Evolutionary conservation across 1,140 invertebrate genomes (phyloP), one percentile per base, ranked within the genome.

Genomic region (Metopolophium dirhodum): DNA sequence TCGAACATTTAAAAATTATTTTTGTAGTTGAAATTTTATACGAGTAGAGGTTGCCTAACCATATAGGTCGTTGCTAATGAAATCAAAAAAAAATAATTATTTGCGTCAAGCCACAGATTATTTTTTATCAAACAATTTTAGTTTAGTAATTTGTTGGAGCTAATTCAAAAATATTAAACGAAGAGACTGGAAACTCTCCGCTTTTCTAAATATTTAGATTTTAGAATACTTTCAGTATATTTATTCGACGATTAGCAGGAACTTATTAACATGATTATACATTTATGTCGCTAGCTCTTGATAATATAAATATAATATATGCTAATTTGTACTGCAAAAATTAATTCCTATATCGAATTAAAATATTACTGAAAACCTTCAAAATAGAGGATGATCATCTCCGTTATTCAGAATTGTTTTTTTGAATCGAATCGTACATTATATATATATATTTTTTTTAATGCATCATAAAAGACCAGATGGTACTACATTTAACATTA

Each of bases 401-500:
- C 20, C 22, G 7, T 54, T 23, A 54, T 54, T 54, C 22, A 54
- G 20, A 54, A 23, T 51, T 54, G 20, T 54, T 54, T 54, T 22
- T 51, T 20, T 41, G 41, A 41, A 41, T 41, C 41, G 41, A 4
- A 41, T 41, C 4, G 41, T 0, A 41, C 41, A 41, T 41, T 3
- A 41, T 4, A 41, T 41, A 41, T 41, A 41, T 41, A 41, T 41
- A 3, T 41, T 85, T 87, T 87, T 87, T 49, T 47, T 51, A 35
- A 35, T 41, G 30, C 30, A 54, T 54, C 23, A 18, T 54, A 35
- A 41, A 89, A 89, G 30, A 87, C 47, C 88, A 89, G 88, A 89
- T 89, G 88, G 51, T 89, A 89, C 51, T 54, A 89, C 51, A 51
- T 54, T 51, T n/a, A 41, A 89, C 88, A 57, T 89, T 89, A 89